Evolutionary conservation across 2,888 invertebrate genomes (phyloP), one percentile per base, ranked within the genome.

Genomic region (Chirona hameri): DNA sequence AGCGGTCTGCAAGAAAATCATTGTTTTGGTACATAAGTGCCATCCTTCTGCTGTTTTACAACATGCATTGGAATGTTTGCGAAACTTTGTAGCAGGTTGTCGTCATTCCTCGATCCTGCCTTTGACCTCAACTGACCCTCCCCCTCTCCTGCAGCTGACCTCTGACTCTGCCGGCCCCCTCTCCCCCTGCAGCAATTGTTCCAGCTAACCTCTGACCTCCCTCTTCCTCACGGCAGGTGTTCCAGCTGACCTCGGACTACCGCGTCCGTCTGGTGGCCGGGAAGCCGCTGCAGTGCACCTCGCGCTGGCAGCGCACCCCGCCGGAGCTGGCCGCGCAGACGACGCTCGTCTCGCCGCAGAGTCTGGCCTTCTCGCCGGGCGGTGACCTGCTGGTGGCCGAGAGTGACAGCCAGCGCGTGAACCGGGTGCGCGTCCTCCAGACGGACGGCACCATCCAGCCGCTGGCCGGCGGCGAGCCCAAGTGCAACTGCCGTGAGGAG

Each of bases 401-500:
- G 88, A 97, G 97, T 86, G 98, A 98, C 88, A 95, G 96, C 0
- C 97, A 98, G 88, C 91, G 97, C 85, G 95, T 98, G 82, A 98
- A 99, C 88, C 91, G 98, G 81, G 93, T 97, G 0, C 90, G 98
- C 29, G 92, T 96, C 0, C 95, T 98, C 82, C 95, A 95, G 0
- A 97, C 97, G 0, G 97, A 97, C 88, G 97, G 98, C 0, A 94
- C 95, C 86, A 96, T 98, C 83, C 92, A 94, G 0, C 92, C 95
- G n/a, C 98, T 96, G 87, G 97, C 97, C 46, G 98, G 98, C 0
- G 95, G 95, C 0, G 97, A 97, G 88, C 95, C 95, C 0, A 95
- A 95, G 88, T 98, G 97, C 88, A 95, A 97, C 87, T 98, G 98
- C 86, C 90, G 96, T 84, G 96, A 97, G 87, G 91, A 94, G 81